These are phyloP conservation scores for Physocephala rufipes DNA, from an alignment of 2,888 invertebrate species.

Conservation along the genomic window DNA sequence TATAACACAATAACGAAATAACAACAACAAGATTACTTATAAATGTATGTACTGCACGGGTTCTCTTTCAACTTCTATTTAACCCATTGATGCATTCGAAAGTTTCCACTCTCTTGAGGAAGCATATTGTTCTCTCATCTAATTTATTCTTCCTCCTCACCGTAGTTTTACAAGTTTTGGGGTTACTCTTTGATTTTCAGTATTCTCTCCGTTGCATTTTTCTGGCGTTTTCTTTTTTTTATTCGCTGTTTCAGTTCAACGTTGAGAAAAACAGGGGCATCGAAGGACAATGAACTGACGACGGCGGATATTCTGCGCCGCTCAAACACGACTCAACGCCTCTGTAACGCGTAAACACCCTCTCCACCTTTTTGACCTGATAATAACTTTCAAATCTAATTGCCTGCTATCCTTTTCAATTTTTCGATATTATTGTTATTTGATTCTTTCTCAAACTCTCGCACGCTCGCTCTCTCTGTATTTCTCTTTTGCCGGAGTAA, in stretches of 20 bases:
- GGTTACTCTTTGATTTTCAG: no score
- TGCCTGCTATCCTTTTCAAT: no score
- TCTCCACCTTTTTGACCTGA: not conserved
- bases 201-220: constrained; percentile 7
- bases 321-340: not conserved
- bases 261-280: constrained; percentile 48
- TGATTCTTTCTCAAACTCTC: not conserved
- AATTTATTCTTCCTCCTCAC: no score
- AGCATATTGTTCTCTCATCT: no score
- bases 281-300: constrained; percentile 49
- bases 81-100: no score
- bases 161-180: no score
- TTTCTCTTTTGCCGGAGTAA: not conserved
- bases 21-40: constrained; percentile 8
- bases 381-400: no score
- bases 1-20: constrained; percentile 16
- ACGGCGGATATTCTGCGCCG: constrained; percentile 19
- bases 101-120: no score
- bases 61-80: constrained; percentile 5
- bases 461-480: constrained; percentile 5
- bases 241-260: not conserved
- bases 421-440: not conserved
- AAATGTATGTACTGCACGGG: not conserved
- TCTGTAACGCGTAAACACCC: not conserved
- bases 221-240: not conserved